These are phyloP conservation scores for Euclidia mi DNA, from an alignment of 2,888 invertebrate genomes.

Conservation along the genomic window DNA sequence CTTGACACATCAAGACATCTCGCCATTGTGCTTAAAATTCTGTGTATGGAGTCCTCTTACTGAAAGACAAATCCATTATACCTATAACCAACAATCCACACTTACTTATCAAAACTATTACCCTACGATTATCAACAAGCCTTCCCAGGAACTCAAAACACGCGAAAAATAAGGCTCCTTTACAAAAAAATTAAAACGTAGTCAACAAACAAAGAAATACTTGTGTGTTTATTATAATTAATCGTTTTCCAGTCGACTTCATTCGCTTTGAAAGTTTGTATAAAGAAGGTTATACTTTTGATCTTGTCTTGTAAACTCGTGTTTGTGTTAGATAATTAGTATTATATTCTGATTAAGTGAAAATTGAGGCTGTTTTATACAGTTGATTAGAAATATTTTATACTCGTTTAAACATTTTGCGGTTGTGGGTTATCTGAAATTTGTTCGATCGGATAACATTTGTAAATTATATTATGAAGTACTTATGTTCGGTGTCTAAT, in stretches of 20 bases:
- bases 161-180: too few species aligned
- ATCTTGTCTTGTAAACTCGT: constrained; percentile 64
- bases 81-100: too few species aligned
- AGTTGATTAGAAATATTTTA: constrained; percentile 64
- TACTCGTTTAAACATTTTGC: constrained; percentile 2
- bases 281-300: constrained; percentile 66
- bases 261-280: constrained; percentile 66
- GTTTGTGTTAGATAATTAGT: constrained; percentile 70
- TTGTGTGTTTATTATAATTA: constrained; percentile 54
- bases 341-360: constrained; percentile 63
- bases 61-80: too few species aligned
- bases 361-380: constrained; percentile 52
- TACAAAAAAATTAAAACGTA: constrained; percentile 22
- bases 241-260: constrained; percentile 62
- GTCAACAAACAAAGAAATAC: constrained; percentile 31
- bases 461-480: constrained; percentile 1
- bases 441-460: constrained; percentile 4
- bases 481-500: too few species aligned
- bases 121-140: too few species aligned
- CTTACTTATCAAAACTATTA: too few species aligned
- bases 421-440: constrained; percentile 1
- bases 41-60: too few species aligned
- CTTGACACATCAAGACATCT: too few species aligned
- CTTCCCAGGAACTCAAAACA: too few species aligned
- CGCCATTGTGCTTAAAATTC: too few species aligned